Evolutionary conservation across 1,140 invertebrate genomes (phyloP).

Genomic region (Drosophila nigromelanica): DNA sequence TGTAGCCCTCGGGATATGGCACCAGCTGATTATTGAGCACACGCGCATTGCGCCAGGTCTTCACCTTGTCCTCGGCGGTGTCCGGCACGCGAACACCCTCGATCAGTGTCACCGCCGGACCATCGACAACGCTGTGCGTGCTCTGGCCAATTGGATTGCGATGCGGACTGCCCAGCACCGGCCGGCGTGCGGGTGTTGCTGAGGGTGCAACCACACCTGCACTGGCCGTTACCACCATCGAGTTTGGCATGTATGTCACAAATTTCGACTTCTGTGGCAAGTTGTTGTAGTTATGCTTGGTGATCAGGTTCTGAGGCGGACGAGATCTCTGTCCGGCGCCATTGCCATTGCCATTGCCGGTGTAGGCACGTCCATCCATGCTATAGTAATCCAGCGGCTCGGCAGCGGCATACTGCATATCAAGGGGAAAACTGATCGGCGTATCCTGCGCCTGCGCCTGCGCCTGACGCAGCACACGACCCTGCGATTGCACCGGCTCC

Average conservation of each 20-base stretch:
- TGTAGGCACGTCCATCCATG: conserved; percentile 54
- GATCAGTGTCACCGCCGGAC: conserved; percentile 86
- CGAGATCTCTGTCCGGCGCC: conserved; percentile 29
- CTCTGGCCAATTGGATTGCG: conserved; percentile 71
- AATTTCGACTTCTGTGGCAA: conserved; percentile 63
- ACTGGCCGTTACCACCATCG: conserved; percentile 66
- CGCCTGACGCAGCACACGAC: conserved; percentile 35
- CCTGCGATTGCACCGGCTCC: conserved; percentile 34
- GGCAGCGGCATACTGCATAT: conserved; percentile 58
- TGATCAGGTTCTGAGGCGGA: conserved; percentile 66
- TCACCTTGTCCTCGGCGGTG: conserved; percentile 90
- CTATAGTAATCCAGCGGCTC: conserved; percentile 41
- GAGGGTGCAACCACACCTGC: conserved; percentile 55
- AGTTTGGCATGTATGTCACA: conserved; percentile 68
- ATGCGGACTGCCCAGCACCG: conserved; percentile 39
- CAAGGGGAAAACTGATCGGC: conserved; percentile 40
- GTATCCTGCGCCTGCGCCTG: conserved; percentile 30
- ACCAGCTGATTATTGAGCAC: conserved; percentile 92
- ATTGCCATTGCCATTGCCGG: conserved; percentile 15
- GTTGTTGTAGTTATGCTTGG: conserved; percentile 68
- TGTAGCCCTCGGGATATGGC: conserved; percentile 88
- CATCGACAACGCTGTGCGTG: conserved; percentile 71
- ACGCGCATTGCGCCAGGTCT: conserved; percentile 93
- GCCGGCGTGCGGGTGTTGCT: conserved; percentile 31
- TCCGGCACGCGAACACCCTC: conserved; percentile 92